A percentile compares a stretch with the other conserved stretches of the same genome.
Evolutionary conservation across 2,113 vertebrate species (phyloP).

Genomic region (Sinocyclocheilus anshuiensis): DNA sequence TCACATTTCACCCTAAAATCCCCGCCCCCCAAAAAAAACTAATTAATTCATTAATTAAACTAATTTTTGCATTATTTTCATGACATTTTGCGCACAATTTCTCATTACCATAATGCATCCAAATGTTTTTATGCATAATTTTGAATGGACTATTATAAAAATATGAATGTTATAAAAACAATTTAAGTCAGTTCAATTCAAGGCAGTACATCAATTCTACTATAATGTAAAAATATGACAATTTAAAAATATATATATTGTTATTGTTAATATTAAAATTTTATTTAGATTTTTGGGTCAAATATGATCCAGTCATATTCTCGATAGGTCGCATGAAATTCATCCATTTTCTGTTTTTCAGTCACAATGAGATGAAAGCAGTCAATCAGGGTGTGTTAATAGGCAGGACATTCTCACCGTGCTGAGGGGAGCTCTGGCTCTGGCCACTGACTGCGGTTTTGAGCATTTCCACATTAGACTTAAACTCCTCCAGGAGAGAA

Average conservation of each 20-base stretch:
- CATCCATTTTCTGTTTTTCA: neutral
- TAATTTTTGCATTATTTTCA: neutral
- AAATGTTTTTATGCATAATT: no score
- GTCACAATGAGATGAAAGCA: neutral
- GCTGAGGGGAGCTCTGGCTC: conserved; percentile 80
- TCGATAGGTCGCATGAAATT: neutral
- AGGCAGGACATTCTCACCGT: conserved; percentile 56
- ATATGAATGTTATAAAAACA: no score
- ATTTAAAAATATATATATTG: no score
- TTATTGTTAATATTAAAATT: no score
- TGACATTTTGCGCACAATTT: neutral
- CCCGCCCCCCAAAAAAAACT: no score
- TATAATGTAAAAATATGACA: no score
- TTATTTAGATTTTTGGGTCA: neutral
- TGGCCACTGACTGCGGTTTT: conserved; percentile 82
- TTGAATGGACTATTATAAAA: no score
- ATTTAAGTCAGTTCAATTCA: no score
- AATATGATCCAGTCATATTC: neutral
- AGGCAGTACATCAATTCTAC: no score
- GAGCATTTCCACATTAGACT: conserved; percentile 89
- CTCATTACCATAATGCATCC: neutral
- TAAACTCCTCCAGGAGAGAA: conserved; percentile 89
- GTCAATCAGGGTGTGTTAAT: neutral
- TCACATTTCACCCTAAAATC: neutral
- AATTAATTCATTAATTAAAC: neutral